These are phyloP conservation scores for Limanda limanda DNA, from an alignment of 2,113 vertebrate species.

Conservation along the genomic window DNA sequence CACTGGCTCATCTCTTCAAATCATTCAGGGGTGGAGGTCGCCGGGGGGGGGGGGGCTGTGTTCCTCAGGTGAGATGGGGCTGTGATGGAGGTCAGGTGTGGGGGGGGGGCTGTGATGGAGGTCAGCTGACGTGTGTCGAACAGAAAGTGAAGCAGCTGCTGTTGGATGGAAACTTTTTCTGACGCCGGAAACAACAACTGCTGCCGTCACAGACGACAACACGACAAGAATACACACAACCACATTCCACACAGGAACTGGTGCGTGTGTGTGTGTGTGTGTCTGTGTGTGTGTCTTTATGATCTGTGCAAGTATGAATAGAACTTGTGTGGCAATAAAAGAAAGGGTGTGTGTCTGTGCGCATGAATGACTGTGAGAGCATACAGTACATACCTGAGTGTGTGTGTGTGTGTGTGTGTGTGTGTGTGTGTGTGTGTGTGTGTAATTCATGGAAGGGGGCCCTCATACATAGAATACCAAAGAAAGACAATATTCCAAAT, in stretches of 20 bases:
- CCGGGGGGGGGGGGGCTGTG: not conserved
- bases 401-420: constrained; percentile 21
- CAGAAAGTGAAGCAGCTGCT: constrained; percentile 55
- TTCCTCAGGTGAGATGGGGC: not conserved
- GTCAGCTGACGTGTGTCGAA: not conserved
- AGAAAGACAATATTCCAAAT: too few species aligned
- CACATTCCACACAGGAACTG: constrained; percentile 42
- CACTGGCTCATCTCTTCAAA: too few species aligned
- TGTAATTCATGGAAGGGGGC: too few species aligned
- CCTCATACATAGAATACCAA: too few species aligned
- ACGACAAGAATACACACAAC: constrained; percentile 39
- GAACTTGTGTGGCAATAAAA: constrained; percentile 7
- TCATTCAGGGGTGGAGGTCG: too few species aligned
- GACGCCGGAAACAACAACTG: constrained; percentile 52
- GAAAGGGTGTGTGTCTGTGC: constrained; percentile 8
- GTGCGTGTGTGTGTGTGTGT: not conserved
- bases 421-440: constrained; percentile 28
- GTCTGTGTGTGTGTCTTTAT: not conserved
- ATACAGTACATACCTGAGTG: constrained; percentile 19
- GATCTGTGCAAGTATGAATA: not conserved
- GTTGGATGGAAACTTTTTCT: constrained; percentile 58
- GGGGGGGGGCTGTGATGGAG: too few species aligned
- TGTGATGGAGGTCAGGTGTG: not conserved
- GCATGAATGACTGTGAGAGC: not conserved
- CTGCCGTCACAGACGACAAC: constrained; percentile 11